Conservation (phyloP, 1,140 invertebrate species). For the Stenopsyche tienmushanensis region DNA sequence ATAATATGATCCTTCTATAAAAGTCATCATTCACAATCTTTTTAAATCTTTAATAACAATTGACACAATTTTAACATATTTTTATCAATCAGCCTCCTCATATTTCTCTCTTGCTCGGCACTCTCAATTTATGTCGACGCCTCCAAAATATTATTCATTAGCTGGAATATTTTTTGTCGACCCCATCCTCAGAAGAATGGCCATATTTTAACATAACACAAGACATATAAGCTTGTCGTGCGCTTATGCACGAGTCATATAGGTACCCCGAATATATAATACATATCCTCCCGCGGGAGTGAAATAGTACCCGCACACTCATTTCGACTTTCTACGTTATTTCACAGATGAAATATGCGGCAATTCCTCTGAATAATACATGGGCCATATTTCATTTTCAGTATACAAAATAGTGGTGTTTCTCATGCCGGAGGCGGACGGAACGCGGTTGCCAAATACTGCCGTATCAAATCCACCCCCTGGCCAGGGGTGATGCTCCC, state of each 20-base stretch:
- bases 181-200: background rate
- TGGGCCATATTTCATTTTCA: constrained; percentile 52
- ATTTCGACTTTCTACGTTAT: constrained; percentile 52
- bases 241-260: no score
- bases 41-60: no score
- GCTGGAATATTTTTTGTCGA: no score
- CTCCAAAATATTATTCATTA: no score
- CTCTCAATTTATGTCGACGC: no score
- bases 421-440: constrained; percentile 17
- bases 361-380: constrained; percentile 60
- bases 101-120: no score
- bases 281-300: background rate
- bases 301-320: constrained; percentile 27
- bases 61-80: no score
- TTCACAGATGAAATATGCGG: constrained; percentile 56
- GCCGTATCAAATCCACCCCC: constrained; percentile 1
- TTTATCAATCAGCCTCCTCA: no score
- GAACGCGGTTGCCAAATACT: constrained; percentile 8
- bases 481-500: background rate
- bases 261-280: background rate
- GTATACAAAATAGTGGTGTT: constrained; percentile 39
- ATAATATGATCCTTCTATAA: no score
- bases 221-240: background rate
- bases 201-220: constrained; percentile 6
- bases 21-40: no score